Percentiles rank a stretch among this genome's conserved stretches.
These are phyloP conservation scores for Aquatica leii DNA, from an alignment of 2,888 invertebrate species.

Conservation along the genomic window DNA sequence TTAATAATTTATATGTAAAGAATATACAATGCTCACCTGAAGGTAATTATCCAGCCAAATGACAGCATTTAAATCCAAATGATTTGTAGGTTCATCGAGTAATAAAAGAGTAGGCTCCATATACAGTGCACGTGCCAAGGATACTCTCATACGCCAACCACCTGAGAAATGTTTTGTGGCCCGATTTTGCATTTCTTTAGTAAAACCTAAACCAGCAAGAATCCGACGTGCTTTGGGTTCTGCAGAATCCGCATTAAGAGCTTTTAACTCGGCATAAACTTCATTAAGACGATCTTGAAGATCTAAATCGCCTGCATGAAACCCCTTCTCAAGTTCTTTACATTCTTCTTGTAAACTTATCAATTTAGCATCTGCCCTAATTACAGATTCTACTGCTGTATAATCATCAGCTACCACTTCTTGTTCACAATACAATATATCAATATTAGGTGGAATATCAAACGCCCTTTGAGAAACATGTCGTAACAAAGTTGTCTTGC, in stretches of 20 bases:
- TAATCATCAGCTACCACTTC: slow-evolving; percentile 96
- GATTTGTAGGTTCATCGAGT: slow-evolving; percentile 99
- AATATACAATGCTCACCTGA: slow-evolving; percentile 27
- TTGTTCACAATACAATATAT: slow-evolving; percentile 96
- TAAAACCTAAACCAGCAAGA: slow-evolving; percentile 96
- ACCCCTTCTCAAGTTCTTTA: slow-evolving; percentile 78
- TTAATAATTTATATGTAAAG: no score
- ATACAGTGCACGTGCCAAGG: slow-evolving; percentile 94
- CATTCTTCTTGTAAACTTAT: slow-evolving; percentile 83
- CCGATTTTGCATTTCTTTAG: slow-evolving; percentile 86
- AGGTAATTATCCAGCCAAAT: slow-evolving; percentile 99
- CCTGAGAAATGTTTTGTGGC: slow-evolving; percentile 90
- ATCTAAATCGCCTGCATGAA: slow-evolving; percentile 75
- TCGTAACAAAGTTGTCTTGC: slow-evolving; percentile 95
- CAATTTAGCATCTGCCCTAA: slow-evolving; percentile 93
- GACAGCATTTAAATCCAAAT: slow-evolving; percentile 98
- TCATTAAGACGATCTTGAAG: slow-evolving; percentile 85
- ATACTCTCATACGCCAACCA: slow-evolving; percentile 99
- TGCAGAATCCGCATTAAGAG: slow-evolving; percentile 97
- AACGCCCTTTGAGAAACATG: slow-evolving; percentile 92
- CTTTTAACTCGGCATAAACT: slow-evolving; percentile 93
- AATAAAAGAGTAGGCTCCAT: slow-evolving; percentile 96
- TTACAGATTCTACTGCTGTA: slow-evolving; percentile 91
- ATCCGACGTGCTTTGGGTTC: slow-evolving; percentile 96
- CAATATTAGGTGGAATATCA: slow-evolving; percentile 95